These are phyloP conservation scores for Colius striatus DNA, from an alignment of 2,113 vertebrate species.

Conservation along the genomic window DNA sequence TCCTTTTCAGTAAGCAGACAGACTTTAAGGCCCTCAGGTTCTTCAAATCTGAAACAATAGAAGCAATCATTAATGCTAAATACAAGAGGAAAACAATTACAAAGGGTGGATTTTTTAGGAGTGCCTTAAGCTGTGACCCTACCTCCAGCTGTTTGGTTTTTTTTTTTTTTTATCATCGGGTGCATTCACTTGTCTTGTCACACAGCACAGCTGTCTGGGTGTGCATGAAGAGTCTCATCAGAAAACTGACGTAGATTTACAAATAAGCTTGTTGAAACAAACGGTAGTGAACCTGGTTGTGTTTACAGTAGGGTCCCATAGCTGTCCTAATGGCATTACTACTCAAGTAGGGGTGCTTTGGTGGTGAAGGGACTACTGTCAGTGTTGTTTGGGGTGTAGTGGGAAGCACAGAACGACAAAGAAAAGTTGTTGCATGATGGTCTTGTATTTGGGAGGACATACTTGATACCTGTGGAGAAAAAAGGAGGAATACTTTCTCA, in stretches of 20 bases:
- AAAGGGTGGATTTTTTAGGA: neutral
- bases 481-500: neutral
- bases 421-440: neutral
- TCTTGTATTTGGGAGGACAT: neutral
- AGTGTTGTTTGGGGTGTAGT: too few species aligned
- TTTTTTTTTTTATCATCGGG: neutral
- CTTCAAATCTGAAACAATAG: neutral
- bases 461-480: neutral
- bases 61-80: neutral
- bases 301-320: neutral
- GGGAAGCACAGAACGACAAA: neutral
- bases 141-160: neutral
- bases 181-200: neutral
- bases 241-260: slow-evolving; percentile 2
- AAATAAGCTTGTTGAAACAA: slow-evolving; percentile 12
- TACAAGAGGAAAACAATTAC: neutral
- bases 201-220: neutral
- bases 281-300: neutral
- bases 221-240: neutral
- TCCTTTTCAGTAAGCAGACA: neutral
- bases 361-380: neutral
- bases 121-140: neutral
- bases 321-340: neutral
- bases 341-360: neutral
- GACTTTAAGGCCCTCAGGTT: neutral